Percentiles rank a stretch among this genome's conserved stretches.
Conservation (phyloP, 2,888 invertebrate species). For the Xiphydria camelus region DNA sequence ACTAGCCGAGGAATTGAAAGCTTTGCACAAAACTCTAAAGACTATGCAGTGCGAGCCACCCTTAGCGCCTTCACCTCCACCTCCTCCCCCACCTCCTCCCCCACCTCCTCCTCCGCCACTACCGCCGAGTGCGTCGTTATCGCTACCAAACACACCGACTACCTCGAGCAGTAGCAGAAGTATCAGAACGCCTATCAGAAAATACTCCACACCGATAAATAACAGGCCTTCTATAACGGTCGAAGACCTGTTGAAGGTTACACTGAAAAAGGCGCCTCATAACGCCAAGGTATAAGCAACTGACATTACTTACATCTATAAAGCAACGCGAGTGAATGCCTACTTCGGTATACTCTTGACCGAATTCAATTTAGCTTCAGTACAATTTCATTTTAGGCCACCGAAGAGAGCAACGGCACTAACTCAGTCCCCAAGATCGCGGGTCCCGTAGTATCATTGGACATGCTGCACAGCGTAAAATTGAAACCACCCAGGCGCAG, state of each 20-base stretch:
- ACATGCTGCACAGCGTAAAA: conserved; percentile 53
- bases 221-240: conserved; percentile 50
- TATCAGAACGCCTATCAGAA: conserved; percentile 33
- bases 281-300: conserved; percentile 37
- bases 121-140: background rate
- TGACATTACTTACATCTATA: no score
- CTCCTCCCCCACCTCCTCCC: conserved; percentile 8
- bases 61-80: conserved; percentile 1
- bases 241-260: conserved; percentile 53
- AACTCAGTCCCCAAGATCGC: conserved; percentile 28
- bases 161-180: conserved; percentile 27
- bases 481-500: conserved; percentile 44
- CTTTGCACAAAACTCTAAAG: conserved; percentile 27
- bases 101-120: conserved; percentile 13
- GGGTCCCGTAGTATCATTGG: conserved; percentile 48
- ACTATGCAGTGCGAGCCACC: conserved; percentile 16
- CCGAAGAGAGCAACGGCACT: no score
- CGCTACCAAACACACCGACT: conserved; percentile 21
- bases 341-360: no score
- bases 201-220: conserved; percentile 37
- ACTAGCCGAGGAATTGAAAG: conserved; percentile 34
- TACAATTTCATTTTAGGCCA: no score
- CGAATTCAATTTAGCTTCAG: no score
- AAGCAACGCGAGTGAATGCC: no score
- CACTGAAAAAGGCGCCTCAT: conserved; percentile 48